Evolutionary conservation across 1,140 invertebrate species (phyloP).

Genomic region (Pseudomyrmex cubaensis): DNA sequence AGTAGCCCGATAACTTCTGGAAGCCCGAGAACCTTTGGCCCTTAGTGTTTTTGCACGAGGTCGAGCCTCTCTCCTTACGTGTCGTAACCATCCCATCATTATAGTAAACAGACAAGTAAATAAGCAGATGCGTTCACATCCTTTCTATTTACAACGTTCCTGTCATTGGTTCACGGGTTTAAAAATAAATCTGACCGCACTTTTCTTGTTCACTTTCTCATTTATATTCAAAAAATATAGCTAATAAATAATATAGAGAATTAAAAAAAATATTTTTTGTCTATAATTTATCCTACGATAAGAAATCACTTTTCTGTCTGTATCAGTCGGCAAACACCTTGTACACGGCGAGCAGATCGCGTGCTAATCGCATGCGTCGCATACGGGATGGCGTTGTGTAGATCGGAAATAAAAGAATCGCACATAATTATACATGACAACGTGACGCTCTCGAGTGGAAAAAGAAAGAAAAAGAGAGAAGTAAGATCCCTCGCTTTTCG

Average conservation of each 20-base stretch:
- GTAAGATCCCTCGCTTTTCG: slow-evolving; percentile 69
- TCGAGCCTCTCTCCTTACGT: background rate
- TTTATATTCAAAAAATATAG: too few relatives aligned
- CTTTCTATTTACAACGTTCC: too few relatives aligned
- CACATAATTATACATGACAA: slow-evolving; percentile 80
- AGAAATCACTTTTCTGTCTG: background rate
- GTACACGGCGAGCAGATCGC: background rate
- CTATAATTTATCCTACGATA: background rate
- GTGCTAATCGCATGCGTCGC: background rate
- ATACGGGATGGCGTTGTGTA: slow-evolving; percentile 33
- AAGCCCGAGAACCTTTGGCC: slow-evolving; percentile 61
- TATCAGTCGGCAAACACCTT: background rate
- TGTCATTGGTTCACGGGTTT: too few relatives aligned
- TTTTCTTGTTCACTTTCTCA: too few relatives aligned
- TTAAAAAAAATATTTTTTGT: too few relatives aligned
- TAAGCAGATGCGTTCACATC: too few relatives aligned
- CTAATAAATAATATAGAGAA: too few relatives aligned
- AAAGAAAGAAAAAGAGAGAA: slow-evolving; percentile 53
- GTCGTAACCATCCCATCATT: too few relatives aligned
- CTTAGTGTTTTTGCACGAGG: slow-evolving; percentile 54
- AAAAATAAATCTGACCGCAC: too few relatives aligned
- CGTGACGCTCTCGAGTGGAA: slow-evolving; percentile 76
- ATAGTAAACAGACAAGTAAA: too few relatives aligned
- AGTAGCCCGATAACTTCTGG: slow-evolving; percentile 73
- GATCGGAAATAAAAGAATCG: slow-evolving; percentile 74